Evolutionary conservation across 2,888 invertebrate species (phyloP), one percentile per base, ranked within the genome.

Genomic region (Orchesellides sinensis): DNA sequence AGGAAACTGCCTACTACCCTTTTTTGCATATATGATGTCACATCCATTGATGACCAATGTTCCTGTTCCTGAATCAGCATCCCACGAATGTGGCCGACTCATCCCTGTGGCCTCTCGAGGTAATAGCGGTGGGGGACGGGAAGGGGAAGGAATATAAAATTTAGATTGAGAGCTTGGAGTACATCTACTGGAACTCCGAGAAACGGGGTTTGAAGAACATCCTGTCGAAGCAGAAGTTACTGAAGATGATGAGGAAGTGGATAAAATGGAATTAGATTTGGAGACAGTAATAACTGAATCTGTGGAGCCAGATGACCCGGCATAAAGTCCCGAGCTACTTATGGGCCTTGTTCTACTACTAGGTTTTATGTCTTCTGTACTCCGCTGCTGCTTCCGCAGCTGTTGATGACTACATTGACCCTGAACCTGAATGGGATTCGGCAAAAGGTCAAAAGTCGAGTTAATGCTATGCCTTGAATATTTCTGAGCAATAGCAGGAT

Each of bases 371-470:
- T 68, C 49, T 8, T 47, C 27, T 19, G 66, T n/a, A 65, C 12
- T 29, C 14, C 14, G 21, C 40, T 65, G 65, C 0, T 25, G 32
- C 52, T 19, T 63, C 10, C 5, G 40, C 63, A 63, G 17, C 5
- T 61, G 29, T 10, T 61, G 61, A 1, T 61, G 52, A 52, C 32
- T 52, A 21, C 32, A 4, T 3, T 19, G 56, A 12, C 66, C 75
- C 72, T 80, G 63, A 61, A 80, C 77, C 56, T 73, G 77, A 40
- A 65, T 66, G 25, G 63, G 77, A 52, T 68, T 78, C 23, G 73
- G 82, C 35, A 83, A 74, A 47, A 87, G 82, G 83, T 87, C 87
- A 82, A 85, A 80, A 6, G 85, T 49, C 0, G 87, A 85, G 70
- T 74, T 85, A 19, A 87, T 56, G 54, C 84, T 84, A 47, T 83